Percentiles rank a stretch among this genome's conserved stretches.
These are phyloP conservation scores for Eremobia ochroleuca DNA, from an alignment of 2,888 invertebrate species.

Conservation along the genomic window DNA sequence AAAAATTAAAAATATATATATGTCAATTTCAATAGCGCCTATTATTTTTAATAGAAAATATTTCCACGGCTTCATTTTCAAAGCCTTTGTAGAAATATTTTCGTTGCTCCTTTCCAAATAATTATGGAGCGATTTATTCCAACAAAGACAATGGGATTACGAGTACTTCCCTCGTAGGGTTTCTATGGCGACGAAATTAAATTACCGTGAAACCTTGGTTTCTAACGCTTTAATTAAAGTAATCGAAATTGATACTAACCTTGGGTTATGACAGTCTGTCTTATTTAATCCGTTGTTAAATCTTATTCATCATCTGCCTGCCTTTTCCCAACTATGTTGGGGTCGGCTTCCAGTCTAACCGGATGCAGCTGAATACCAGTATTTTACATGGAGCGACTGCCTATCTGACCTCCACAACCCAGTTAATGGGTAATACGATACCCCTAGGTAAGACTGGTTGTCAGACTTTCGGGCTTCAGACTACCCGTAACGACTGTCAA, in stretches of 20 bases:
- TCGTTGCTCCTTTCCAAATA: constrained; percentile 16
- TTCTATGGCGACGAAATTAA: constrained; percentile 40
- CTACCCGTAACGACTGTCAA: too few relatives aligned
- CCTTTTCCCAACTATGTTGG: too few relatives aligned
- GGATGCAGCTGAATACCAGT: too few relatives aligned
- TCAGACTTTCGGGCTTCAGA: too few relatives aligned
- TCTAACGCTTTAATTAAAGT: constrained; percentile 20
- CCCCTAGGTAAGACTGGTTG: too few relatives aligned
- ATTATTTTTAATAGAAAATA: constrained; percentile 7
- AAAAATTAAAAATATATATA: too few relatives aligned
- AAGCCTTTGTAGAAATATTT: constrained; percentile 19
- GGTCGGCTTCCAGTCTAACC: too few relatives aligned
- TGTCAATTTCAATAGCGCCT: neutral
- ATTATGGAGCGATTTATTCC: constrained; percentile 20
- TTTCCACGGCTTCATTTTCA: neutral
- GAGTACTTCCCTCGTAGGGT: constrained; percentile 33
- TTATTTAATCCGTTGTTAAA: neutral
- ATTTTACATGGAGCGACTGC: too few relatives aligned
- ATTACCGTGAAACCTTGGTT: constrained; percentile 23
- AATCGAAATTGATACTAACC: neutral
- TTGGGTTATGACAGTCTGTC: neutral
- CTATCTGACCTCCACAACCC: too few relatives aligned
- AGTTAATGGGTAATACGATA: too few relatives aligned
- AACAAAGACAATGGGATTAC: constrained; percentile 31
- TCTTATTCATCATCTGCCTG: too few relatives aligned